Percentiles rank a stretch among this genome's conserved stretches.
Conservation (phyloP, 2,888 invertebrate genomes). For the Melanchra persicariae region DNA sequence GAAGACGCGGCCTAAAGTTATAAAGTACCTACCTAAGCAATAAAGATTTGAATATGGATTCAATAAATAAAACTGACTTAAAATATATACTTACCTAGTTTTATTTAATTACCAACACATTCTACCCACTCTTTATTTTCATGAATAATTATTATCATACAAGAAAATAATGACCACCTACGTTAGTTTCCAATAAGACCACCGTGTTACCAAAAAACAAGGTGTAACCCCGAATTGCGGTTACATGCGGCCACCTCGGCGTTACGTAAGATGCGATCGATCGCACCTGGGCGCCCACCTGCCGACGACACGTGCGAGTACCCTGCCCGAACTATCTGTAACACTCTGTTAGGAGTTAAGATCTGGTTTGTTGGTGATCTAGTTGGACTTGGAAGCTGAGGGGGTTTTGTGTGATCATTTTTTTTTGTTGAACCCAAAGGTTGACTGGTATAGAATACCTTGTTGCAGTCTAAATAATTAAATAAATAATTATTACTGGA, state of each 20-base stretch:
- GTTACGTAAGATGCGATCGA: constrained; percentile 66
- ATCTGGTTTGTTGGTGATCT: constrained; percentile 31
- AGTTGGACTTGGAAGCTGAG: background rate
- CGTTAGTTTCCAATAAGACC: constrained; percentile 45
- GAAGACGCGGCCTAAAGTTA: no score
- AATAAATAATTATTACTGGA: no score
- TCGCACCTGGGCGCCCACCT: constrained; percentile 71
- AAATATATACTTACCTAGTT: background rate
- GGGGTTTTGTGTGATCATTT: background rate
- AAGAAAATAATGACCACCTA: constrained; percentile 39
- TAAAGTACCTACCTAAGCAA: no score
- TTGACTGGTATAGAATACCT: no score
- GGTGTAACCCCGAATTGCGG: constrained; percentile 66
- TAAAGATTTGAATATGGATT: no score
- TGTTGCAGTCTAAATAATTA: no score
- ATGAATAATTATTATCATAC: constrained; percentile 17
- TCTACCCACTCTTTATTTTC: background rate
- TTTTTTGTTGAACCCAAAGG: no score
- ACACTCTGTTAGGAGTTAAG: background rate
- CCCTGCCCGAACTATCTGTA: constrained; percentile 43
- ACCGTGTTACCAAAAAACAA: constrained; percentile 64
- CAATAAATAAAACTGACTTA: background rate
- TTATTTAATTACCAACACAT: background rate
- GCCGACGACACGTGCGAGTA: constrained; percentile 66
- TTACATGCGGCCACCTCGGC: constrained; percentile 47